Evolutionary conservation across 2,888 invertebrate genomes (phyloP).

Genomic region (Plebejus melissa): DNA sequence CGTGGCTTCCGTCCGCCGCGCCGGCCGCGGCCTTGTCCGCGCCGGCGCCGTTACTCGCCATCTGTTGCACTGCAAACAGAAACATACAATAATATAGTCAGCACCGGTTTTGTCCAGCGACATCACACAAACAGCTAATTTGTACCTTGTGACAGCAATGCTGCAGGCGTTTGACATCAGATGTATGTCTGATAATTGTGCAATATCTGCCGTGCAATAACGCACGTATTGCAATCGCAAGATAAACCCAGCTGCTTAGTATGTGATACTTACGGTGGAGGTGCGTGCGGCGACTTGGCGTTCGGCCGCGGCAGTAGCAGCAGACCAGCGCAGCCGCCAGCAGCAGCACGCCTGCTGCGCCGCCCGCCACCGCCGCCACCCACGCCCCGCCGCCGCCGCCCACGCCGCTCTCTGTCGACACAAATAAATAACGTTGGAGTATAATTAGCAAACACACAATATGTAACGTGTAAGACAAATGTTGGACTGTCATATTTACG

Average conservation of each 20-base stretch:
- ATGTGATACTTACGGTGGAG: slow-evolving; percentile 56
- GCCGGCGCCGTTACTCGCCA: slow-evolving; percentile 81
- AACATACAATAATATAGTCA: background rate
- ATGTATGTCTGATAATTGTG: too few relatives aligned
- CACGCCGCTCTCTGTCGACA: slow-evolving; percentile 59
- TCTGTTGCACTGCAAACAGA: slow-evolving; percentile 83
- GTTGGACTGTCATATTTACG: too few relatives aligned
- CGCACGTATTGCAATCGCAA: too few relatives aligned
- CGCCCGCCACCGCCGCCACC: slow-evolving; percentile 86
- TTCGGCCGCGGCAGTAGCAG: slow-evolving; percentile 86
- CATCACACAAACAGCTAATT: too few relatives aligned
- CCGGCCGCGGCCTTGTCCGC: slow-evolving; percentile 65
- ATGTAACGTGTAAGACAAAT: too few relatives aligned
- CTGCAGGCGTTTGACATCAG: too few relatives aligned
- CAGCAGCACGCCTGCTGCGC: slow-evolving; percentile 83
- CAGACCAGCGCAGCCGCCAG: slow-evolving; percentile 84
- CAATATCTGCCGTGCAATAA: too few relatives aligned
- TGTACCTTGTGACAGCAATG: too few relatives aligned
- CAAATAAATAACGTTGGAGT: background rate
- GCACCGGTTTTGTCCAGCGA: background rate
- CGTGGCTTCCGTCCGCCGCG: slow-evolving; percentile 67
- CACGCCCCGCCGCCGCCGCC: slow-evolving; percentile 85
- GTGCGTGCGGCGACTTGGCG: slow-evolving; percentile 71
- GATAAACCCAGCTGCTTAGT: too few relatives aligned
- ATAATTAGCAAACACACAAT: too few relatives aligned